These are phyloP conservation scores for Atta texana DNA, from an alignment of 1,140 invertebrate species.

Conservation along the genomic window DNA sequence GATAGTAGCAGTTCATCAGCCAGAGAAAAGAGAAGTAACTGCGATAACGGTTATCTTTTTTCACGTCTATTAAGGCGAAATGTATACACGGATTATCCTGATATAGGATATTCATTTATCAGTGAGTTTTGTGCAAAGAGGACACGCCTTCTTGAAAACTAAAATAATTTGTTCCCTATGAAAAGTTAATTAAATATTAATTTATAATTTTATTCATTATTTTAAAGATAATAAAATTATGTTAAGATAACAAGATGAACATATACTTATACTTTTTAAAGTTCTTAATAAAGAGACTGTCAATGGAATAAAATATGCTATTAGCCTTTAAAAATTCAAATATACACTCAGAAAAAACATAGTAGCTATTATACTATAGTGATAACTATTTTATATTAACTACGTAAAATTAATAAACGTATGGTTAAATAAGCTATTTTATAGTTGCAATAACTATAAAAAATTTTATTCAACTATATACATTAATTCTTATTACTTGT, in stretches of 20 bases:
- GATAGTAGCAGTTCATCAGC: background rate
- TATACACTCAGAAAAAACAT: background rate
- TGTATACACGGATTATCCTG: background rate
- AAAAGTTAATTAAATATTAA: background rate
- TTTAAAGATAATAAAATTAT: background rate
- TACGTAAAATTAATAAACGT: no score
- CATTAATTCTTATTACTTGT: no score
- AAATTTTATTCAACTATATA: no score
- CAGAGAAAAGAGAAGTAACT: background rate
- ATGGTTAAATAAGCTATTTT: no score
- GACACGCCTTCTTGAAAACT: background rate
- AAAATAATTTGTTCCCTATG: background rate
- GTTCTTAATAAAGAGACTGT: background rate
- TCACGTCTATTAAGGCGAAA: background rate
- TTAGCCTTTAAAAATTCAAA: background rate
- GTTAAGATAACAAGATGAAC: background rate
- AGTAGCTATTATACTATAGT: no score
- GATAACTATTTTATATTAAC: no score
- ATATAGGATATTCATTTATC: conserved; percentile 3
- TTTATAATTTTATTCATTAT: background rate
- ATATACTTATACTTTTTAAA: background rate
- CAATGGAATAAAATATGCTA: background rate
- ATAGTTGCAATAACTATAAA: no score
- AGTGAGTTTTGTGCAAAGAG: background rate
- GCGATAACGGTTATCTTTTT: conserved; percentile 13